phyloP scores from a whole-genome alignment of 2,888 invertebrate genomes.

The Pseudeuparius sepicola region DNA sequence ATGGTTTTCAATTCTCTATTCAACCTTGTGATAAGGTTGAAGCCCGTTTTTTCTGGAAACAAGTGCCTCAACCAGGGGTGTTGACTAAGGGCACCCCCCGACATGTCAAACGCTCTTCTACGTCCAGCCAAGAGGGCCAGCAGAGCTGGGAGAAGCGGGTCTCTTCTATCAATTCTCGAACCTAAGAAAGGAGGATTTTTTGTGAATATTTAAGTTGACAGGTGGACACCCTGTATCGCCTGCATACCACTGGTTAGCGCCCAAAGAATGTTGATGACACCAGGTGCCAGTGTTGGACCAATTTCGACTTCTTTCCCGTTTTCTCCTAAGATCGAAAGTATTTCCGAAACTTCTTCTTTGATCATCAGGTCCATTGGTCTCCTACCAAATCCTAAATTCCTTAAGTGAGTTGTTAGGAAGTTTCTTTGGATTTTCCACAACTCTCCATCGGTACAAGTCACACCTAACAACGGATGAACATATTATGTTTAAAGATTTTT shows the following conservation, averaged over 20 bases:
- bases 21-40: conserved; percentile 46
- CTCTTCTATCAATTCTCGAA: conserved; percentile 38
- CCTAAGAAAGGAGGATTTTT: conserved; percentile 10
- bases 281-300: conserved; percentile 41
- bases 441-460: conserved; percentile 48
- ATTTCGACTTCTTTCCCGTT: conserved; percentile 27
- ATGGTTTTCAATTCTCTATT: conserved; percentile 46
- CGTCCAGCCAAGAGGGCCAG: conserved; percentile 42
- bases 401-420: conserved; percentile 43
- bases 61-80: conserved; percentile 54
- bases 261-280: conserved; percentile 58
- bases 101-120: conserved; percentile 42
- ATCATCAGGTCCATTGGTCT: conserved; percentile 38
- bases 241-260: conserved; percentile 42
- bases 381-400: conserved; percentile 45
- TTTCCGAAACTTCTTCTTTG: conserved; percentile 43
- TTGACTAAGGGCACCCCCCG: conserved; percentile 42
- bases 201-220: not conserved
- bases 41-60: conserved; percentile 51
- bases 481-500: no score
- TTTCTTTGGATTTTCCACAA: conserved; percentile 44
- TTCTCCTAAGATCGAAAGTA: conserved; percentile 32
- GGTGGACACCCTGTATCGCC: no score
- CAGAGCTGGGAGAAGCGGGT: conserved; percentile 38
- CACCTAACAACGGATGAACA: conserved; percentile 36